Conservation (phyloP, 2,113 vertebrate species). For the Entomyzon cyanotis region DNA sequence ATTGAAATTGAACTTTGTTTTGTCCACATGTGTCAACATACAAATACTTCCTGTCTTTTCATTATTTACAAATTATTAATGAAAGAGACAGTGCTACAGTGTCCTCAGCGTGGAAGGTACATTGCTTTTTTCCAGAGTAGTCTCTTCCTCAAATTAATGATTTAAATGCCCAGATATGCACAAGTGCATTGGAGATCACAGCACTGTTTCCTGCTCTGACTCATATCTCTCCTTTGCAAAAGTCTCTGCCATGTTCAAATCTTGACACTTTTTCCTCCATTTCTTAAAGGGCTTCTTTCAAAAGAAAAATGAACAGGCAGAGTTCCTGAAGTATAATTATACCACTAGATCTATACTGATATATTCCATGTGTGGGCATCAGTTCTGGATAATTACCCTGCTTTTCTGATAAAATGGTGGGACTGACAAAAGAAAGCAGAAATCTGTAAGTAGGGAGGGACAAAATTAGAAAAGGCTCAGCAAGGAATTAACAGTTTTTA, state of each 20-base stretch:
- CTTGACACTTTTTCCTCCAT: neutral
- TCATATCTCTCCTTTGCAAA: neutral
- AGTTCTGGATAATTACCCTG: conserved; percentile 21
- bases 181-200: neutral
- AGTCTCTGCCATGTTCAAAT: neutral
- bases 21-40: neutral
- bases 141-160: neutral
- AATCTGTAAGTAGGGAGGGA: neutral
- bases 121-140: neutral
- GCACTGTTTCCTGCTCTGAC: neutral
- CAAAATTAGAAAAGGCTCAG: neutral
- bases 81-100: neutral
- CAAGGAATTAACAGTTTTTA: neutral
- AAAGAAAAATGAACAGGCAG: conserved; percentile 10
- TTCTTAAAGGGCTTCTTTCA: neutral
- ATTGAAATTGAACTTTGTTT: neutral
- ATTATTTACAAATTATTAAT: neutral
- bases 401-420: neutral
- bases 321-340: neutral
- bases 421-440: conserved; percentile 11
- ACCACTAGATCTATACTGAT: neutral
- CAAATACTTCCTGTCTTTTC: neutral
- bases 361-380: conserved; percentile 13
- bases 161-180: neutral
- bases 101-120: neutral